Conservation (phyloP, 2,797 vertebrate genomes). For the Scolopax bukidnonensis region DNA sequence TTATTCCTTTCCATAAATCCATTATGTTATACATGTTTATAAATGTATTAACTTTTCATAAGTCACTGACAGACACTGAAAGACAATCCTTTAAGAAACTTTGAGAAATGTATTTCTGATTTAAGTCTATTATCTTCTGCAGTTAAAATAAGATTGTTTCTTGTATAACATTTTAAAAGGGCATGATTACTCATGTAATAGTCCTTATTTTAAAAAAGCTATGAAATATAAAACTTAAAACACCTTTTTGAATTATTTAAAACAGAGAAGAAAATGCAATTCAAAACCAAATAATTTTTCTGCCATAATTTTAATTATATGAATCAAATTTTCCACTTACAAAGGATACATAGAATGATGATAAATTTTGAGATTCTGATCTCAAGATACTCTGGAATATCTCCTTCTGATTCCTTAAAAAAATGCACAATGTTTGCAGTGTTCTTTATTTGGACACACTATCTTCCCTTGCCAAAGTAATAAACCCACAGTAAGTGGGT, state of each 20-base stretch:
- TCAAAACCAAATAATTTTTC: neutral
- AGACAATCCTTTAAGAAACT: neutral
- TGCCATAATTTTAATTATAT: neutral
- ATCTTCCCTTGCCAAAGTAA: neutral
- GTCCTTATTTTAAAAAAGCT: neutral
- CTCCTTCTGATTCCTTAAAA: neutral
- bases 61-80: neutral
- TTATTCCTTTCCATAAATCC: neutral
- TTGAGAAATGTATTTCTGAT: neutral
- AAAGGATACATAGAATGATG: neutral
- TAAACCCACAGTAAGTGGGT: neutral
- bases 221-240: neutral
- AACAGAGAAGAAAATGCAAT: neutral
- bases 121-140: neutral
- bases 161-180: neutral
- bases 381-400: neutral
- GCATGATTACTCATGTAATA: neutral
- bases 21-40: neutral
- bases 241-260: neutral
- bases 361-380: neutral
- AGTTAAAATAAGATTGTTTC: neutral
- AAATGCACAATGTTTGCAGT: neutral
- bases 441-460: neutral
- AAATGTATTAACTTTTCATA: slow-evolving; percentile 7
- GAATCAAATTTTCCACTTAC: neutral